Evolutionary conservation across 2,888 invertebrate species (phyloP).

Genomic region (Acleris holmiana): DNA sequence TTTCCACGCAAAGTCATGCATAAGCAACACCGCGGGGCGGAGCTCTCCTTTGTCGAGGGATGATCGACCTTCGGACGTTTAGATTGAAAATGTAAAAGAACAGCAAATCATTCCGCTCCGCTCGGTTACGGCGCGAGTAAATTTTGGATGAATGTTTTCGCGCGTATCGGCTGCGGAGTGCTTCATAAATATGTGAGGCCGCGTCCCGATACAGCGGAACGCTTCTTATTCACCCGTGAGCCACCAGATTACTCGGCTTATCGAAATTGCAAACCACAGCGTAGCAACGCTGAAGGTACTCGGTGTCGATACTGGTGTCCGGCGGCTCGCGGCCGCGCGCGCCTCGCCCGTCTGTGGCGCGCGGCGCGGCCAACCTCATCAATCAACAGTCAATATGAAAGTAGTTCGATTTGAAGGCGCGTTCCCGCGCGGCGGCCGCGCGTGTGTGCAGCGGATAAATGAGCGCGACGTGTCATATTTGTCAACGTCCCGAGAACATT

Average conservation of each 20-base stretch:
- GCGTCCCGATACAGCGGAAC: conserved; percentile 44
- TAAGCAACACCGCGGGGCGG: conserved; percentile 5
- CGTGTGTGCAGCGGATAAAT: conserved; percentile 36
- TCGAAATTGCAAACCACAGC: conserved; percentile 5
- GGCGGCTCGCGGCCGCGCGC: neutral
- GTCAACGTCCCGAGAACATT: conserved; percentile 56
- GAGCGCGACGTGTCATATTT: conserved; percentile 55
- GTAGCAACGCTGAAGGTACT: neutral
- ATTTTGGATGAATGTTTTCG: conserved; percentile 39
- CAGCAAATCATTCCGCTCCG: conserved; percentile 17
- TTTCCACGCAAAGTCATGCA: conserved; percentile 7
- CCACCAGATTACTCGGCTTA: conserved; percentile 11
- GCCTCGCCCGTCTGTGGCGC: neutral
- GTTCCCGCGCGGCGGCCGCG: neutral
- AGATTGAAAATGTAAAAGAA: conserved; percentile 8
- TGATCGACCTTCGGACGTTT: neutral
- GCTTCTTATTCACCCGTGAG: conserved; percentile 46
- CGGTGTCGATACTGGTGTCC: neutral
- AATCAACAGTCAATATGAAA: conserved; percentile 57
- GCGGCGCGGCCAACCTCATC: conserved; percentile 45
- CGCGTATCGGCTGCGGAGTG: conserved; percentile 52
- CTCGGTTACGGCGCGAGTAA: conserved; percentile 32
- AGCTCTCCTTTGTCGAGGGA: neutral
- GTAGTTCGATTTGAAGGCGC: conserved; percentile 51
- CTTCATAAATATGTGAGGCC: conserved; percentile 65